Evolutionary conservation across 1,140 invertebrate genomes (phyloP), one percentile per base, ranked within the genome.

Genomic region (Anthonomus grandis): DNA sequence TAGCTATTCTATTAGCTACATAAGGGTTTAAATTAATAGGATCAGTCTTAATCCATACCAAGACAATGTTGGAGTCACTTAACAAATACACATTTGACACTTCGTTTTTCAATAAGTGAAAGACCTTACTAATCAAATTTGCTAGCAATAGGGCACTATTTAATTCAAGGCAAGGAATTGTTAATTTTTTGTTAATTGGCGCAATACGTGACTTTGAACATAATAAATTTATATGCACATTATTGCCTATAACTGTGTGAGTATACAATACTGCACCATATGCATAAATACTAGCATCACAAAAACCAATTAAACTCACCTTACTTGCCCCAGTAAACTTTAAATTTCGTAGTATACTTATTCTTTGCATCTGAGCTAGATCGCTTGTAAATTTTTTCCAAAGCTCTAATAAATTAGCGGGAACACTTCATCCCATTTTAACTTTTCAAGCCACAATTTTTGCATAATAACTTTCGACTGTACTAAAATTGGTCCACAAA

Each of bases 401-500:
- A 13, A 12, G 8, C 17, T 21, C 19, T 2, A 13, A 3, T 38
- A 60, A 18, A 15, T 51, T 27, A 24, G 37, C 18, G 22, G 45
- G 45, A 21, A 60, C 36, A 10, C 17, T 13, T 60, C 59, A 42
- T 60, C 53, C 59, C 53, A 60, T 12, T 47, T 49, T 21, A 66
- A 12, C 53, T 66, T 60, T 9, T 38, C 13, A 23, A 34, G 22
- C 69, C 69, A 72, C 18, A 70, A 23, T 17, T 42, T 39, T 38
- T 70, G 64, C 48, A 71, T 63, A 13, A 70, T 51, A 2, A 67
- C 42, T 61, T 71, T 70, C 13, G 63, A 64, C 25, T 61, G 55
- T 1, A 70, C 52, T 19, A 71, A 53, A 10, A 67, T 60, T 3
- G 17, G 68, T 66, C 34, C 56, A 53, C 10, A n/a, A n/a, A n/a